Percentiles rank a stretch among this genome's conserved stretches.
Evolutionary conservation across 2,797 vertebrate species (phyloP).

Genomic region (Spatula clypeata): DNA sequence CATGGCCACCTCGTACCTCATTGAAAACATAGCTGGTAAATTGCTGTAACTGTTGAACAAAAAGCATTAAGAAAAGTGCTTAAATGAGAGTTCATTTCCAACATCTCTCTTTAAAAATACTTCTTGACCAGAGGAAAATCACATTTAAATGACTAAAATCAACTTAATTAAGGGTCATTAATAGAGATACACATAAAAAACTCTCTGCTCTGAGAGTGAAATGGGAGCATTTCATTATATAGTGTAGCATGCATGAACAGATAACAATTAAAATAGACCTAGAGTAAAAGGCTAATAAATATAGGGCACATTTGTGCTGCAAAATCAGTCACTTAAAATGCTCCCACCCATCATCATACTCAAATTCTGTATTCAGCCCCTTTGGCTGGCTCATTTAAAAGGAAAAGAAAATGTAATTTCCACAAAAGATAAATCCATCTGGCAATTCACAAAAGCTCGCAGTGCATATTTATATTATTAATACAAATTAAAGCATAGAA

Average conservation of each 20-base stretch:
- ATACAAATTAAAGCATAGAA: constrained; percentile 27
- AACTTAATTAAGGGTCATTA: constrained; percentile 87
- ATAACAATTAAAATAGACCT: constrained; percentile 87
- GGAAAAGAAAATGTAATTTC: constrained; percentile 63
- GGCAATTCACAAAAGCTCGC: constrained; percentile 23
- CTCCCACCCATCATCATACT: constrained; percentile 62
- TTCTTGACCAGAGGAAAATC: constrained; percentile 85
- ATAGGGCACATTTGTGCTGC: constrained; percentile 71
- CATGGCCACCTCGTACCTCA: constrained; percentile 8
- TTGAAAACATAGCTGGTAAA: constrained; percentile 61
- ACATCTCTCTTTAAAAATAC: constrained; percentile 74
- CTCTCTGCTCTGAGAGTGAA: constrained; percentile 78
- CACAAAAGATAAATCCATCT: constrained; percentile 34
- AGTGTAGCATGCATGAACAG: constrained; percentile 75
- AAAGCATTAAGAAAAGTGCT: constrained; percentile 65
- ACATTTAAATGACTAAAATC: constrained; percentile 83
- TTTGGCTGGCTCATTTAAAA: constrained; percentile 47
- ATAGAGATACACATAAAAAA: constrained; percentile 81
- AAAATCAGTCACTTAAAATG: constrained; percentile 76
- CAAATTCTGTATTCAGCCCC: constrained; percentile 52
- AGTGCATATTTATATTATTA: constrained; percentile 22
- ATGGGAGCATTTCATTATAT: constrained; percentile 86
- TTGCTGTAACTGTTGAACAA: constrained; percentile 70
- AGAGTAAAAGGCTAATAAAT: constrained; percentile 85
- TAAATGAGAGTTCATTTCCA: constrained; percentile 75